Evolutionary conservation across 1,140 invertebrate species (phyloP), one percentile per base, ranked within the genome.

Genomic region (Drosophila ambigua): DNA sequence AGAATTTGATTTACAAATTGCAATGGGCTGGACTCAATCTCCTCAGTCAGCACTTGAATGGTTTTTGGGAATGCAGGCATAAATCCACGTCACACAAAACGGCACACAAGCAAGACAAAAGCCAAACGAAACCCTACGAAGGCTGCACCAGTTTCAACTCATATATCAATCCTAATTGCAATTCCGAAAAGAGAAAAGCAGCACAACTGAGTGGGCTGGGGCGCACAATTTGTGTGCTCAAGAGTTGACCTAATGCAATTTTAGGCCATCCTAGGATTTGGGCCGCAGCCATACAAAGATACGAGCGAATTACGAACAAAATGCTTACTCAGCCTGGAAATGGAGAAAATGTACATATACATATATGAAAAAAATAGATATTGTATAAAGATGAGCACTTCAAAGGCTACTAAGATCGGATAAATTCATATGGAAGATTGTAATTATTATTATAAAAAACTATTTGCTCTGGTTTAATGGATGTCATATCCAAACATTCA

Each of bases 81-180:
- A 75, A 75, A 75, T 75, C 62, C 63, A 60, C 67, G 72, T 60
- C 54, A 26, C 23, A 49, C 39, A 16, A 57, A 71, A 66, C 5
- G 26, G 35, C 11, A 13, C 35, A 39, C 35, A 39, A 39, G 11
- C 31, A 35, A 39, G 11, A 11, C 4, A 39, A 13, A 66, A 15
- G 23, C 64, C 26, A 67, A 67, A 67, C 64, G 50, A 66, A 51
- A 31, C 35, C 28, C 62, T 46, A 20, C 69, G 67, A 74, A 72
- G 48, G 61, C 71, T 39, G 71, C 55, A 52, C 53, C 72, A 53
- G 48, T 74, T 75, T 66, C 43, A 44, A 16, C 72, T 45, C 72
- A 75, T 75, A 75, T 75, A 59, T 75, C 72, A 75, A 31, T 49
- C 72, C 66, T 75, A 75, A 75, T 75, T 75, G 72, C 72, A 75